These are phyloP conservation scores for Platichthys flesus DNA, from an alignment of 2,113 vertebrate genomes.

Conservation along the genomic window DNA sequence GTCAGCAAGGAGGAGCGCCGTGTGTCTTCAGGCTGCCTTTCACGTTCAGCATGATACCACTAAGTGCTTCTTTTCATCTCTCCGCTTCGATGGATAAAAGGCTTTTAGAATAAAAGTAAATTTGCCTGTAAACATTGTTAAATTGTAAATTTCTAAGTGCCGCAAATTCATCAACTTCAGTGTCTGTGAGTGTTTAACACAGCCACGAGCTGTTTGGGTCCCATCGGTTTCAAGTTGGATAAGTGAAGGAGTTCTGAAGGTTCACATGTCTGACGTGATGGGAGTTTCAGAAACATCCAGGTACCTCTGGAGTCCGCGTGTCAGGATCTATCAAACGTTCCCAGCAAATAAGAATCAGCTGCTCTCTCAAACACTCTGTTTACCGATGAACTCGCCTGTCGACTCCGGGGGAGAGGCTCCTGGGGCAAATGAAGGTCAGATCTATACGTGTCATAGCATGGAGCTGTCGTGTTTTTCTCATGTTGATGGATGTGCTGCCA, in stretches of 20 bases:
- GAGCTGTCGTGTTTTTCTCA: conserved; percentile 72
- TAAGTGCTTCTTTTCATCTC: conserved; percentile 24
- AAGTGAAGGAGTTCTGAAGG: conserved; percentile 50
- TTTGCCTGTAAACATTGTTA: conserved; percentile 9
- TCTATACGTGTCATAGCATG: conserved; percentile 45
- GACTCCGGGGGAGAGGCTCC: conserved; percentile 58
- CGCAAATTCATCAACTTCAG: neutral
- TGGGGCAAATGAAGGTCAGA: conserved; percentile 69
- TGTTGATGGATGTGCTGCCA: conserved; percentile 66
- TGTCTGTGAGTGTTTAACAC: neutral
- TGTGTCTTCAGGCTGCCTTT: conserved; percentile 32
- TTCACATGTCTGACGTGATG: conserved; percentile 54
- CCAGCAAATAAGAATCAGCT: conserved; percentile 44
- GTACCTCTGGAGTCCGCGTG: conserved; percentile 40
- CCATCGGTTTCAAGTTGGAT: conserved; percentile 29
- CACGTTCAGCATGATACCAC: conserved; percentile 17
- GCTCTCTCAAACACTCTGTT: conserved; percentile 31
- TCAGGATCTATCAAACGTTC: conserved; percentile 33
- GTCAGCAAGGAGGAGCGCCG: conserved; percentile 28
- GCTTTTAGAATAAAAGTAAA: neutral
- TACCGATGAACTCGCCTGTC: conserved; percentile 48
- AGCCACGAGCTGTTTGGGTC: neutral
- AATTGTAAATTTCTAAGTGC: neutral
- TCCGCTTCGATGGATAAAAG: neutral
- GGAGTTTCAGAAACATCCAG: conserved; percentile 36